Percentiles rank a stretch among this genome's conserved stretches.
These are phyloP conservation scores for Phylloscopus collybita DNA, from an alignment of 2,797 vertebrate species.

Conservation along the genomic window DNA sequence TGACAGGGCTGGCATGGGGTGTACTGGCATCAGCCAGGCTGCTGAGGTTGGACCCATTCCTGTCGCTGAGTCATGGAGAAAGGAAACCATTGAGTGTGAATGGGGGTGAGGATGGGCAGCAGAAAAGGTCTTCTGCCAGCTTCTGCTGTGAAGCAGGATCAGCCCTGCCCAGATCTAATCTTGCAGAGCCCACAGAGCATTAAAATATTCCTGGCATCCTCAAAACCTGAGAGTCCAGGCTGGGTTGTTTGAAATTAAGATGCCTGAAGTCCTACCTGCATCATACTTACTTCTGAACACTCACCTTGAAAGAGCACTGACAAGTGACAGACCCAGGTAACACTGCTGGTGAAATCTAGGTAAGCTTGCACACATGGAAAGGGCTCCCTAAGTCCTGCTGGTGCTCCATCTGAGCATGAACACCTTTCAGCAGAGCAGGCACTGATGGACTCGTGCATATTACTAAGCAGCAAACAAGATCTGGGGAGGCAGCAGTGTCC, in stretches of 20 bases:
- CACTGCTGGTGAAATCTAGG: neutral
- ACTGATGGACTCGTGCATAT: neutral
- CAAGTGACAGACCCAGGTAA: neutral
- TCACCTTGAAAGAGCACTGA: neutral
- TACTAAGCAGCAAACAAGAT: neutral
- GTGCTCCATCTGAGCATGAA: neutral
- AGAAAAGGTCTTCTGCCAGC: neutral
- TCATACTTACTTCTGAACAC: neutral
- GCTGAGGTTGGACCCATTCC: neutral
- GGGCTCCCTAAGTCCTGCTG: neutral
- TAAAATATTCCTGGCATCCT: neutral
- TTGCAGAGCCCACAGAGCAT: neutral
- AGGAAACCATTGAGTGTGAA: neutral
- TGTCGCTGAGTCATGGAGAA: neutral
- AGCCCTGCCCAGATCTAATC: neutral
- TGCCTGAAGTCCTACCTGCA: neutral
- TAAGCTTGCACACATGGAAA: neutral
- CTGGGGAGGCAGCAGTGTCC: neutral
- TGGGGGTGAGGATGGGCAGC: neutral
- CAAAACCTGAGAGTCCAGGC: neutral
- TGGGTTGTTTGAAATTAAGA: neutral
- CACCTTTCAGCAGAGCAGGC: neutral
- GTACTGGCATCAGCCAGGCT: fast-evolving
- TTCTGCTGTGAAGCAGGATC: neutral
- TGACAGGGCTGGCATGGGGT: neutral